These are phyloP conservation scores for Metaphire vulgaris DNA, from an alignment of 1,140 invertebrate species.

Conservation along the genomic window DNA sequence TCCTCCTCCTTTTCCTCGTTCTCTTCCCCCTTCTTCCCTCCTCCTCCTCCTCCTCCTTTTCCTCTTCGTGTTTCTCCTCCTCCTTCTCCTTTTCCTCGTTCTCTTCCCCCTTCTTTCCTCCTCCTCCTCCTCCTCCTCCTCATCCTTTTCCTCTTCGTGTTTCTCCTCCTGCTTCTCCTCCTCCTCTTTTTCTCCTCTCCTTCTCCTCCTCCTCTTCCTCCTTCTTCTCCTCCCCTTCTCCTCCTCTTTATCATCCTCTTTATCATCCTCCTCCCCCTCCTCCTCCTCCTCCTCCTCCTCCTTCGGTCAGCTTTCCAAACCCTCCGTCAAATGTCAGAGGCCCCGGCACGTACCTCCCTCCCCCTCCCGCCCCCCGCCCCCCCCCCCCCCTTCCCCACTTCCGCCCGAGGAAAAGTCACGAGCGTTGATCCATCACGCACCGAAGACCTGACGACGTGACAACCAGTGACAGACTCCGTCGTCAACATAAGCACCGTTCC, in stretches of 20 bases:
- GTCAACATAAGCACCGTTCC: too few species aligned
- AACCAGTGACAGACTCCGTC: too few species aligned
- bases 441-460: too few species aligned
- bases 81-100: not conserved
- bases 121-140: slow-evolving; percentile 27
- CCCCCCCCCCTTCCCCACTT: not conserved
- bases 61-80: not conserved
- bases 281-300: not conserved
- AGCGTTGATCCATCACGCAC: too few species aligned
- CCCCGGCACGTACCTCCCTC: not conserved
- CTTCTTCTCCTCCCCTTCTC: not conserved
- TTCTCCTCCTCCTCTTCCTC: not conserved
- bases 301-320: not conserved
- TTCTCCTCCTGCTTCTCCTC: slow-evolving; percentile 22
- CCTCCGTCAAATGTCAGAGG: not conserved
- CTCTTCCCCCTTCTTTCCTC: slow-evolving; percentile 11
- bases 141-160: slow-evolving; percentile 4
- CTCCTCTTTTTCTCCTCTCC: not conserved
- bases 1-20: not conserved
- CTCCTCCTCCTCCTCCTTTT: not conserved
- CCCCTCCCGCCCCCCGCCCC: too few species aligned
- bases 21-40: not conserved
- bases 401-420: not conserved
- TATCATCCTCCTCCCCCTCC: not conserved
- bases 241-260: not conserved